Base-by-base conservation (phyloP, 2,797 vertebrate species). In the Periparus ater region DNA sequence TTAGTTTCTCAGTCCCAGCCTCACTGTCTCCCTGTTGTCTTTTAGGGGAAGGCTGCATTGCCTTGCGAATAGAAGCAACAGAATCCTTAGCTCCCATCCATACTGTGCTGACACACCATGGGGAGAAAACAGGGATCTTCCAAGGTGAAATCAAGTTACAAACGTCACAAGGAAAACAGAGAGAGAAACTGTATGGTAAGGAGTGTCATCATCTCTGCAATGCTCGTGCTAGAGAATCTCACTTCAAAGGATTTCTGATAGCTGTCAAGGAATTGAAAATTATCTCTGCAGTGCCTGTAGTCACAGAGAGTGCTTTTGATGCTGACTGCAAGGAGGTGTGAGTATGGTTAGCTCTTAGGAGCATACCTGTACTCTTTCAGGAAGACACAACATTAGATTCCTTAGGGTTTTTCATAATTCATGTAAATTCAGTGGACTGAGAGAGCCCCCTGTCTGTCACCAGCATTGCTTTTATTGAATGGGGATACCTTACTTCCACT, bases 161-260 rank as follows among this genome's bases (percentile, higher is more conserved):
- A 76, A 99, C 99, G 10, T 98, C 99, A 9, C 98, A 99, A 89
- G 98, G 99, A 71, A 99, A 99, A 80, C 98, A 98, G 97, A 98
- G 99, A 17, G 99, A 99, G 97, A 99, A 99, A 89, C 96, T 99
- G 42, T 99, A 99, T 0, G 99, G 99, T 99, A 97, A 98, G 98
- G 57, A 93, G 81, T 0, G 0, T 58, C 23, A 70, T 79, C 26
- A 38, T 23, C 32, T 89, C 74, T 74, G 54, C 34, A 63, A 8
- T 34, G 74, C 63, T 93, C 1, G 5, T 3, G 5, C 53, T 58
- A 72, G 57, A 71, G 53, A 88, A 66, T 45, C 42, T 42, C 15
- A 27, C 44, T 71, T 88, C 68, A 17, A 67, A 93, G 76, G 78
- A 58, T 38, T 73, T 70, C 57, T 93, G 25, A 8, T 66, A 76